Conservation (phyloP, 2,888 invertebrate genomes). For the Agelastica alni region DNA sequence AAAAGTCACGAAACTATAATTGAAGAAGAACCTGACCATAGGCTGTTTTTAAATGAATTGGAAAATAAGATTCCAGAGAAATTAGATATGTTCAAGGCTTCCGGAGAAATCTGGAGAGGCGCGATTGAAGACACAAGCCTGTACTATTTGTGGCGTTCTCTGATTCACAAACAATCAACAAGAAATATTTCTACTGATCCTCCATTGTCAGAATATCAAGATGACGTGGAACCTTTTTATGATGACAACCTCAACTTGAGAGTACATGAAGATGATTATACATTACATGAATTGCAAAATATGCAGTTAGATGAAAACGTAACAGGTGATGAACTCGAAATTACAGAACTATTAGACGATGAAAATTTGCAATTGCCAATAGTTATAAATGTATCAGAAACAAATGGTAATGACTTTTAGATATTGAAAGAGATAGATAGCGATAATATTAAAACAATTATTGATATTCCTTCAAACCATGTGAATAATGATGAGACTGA, state of each 20-base stretch:
- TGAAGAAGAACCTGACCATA: no score
- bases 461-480: constrained; percentile 11
- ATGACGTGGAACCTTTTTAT: constrained; percentile 10
- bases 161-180: constrained; percentile 9
- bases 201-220: constrained; percentile 9
- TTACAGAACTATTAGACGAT: constrained; percentile 9
- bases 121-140: no score
- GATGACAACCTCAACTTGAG: no score
- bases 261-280: no score
- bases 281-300: background rate
- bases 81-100: constrained; percentile 18
- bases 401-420: no score
- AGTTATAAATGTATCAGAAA: no score
- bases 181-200: constrained; percentile 10
- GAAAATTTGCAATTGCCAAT: no score
- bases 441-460: constrained; percentile 9
- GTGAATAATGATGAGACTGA: constrained; percentile 15
- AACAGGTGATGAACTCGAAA: constrained; percentile 16
- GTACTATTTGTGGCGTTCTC: no score
- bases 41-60: constrained; percentile 23
- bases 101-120: constrained; percentile 8
- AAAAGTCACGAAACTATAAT: background rate
- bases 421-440: constrained; percentile 15
- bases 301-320: constrained; percentile 17
- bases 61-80: constrained; percentile 21